A percentile compares a stretch with the other conserved stretches of the same genome.
Conservation (phyloP, 2,113 vertebrate species). For the Crotalus horridus region DNA sequence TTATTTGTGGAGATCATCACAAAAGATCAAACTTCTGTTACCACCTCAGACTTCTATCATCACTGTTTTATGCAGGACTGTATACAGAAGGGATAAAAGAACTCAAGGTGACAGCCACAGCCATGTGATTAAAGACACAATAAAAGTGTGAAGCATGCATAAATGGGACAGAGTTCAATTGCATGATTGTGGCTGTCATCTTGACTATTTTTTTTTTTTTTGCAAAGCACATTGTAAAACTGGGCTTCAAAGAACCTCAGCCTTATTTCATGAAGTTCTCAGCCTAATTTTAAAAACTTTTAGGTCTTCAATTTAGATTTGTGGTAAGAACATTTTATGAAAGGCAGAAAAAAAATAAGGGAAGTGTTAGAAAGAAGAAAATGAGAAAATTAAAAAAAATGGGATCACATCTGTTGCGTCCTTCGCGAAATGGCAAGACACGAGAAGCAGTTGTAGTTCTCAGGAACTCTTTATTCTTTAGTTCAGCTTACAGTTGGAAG, state of each 20-base stretch:
- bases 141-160: neutral
- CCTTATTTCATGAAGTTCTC: neutral
- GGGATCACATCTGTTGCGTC: no score
- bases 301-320: neutral
- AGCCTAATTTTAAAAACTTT: neutral
- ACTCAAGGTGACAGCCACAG: neutral
- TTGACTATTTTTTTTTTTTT: neutral
- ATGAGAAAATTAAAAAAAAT: no score
- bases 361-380: neutral
- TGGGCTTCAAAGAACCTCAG: neutral
- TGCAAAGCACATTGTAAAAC: neutral
- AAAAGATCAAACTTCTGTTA: neutral
- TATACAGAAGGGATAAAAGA: neutral
- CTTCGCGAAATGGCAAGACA: no score
- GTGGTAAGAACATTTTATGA: neutral
- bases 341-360: neutral
- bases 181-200: neutral
- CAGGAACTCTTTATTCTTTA: no score
- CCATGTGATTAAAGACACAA: neutral
- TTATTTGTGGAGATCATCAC: neutral
- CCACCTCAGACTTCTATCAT: neutral
- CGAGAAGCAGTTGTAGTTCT: no score
- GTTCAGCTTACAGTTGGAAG: no score
- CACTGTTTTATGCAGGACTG: neutral
- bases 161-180: neutral